Conservation (phyloP, 2,888 invertebrate genomes). For the Colletes collaris region DNA sequence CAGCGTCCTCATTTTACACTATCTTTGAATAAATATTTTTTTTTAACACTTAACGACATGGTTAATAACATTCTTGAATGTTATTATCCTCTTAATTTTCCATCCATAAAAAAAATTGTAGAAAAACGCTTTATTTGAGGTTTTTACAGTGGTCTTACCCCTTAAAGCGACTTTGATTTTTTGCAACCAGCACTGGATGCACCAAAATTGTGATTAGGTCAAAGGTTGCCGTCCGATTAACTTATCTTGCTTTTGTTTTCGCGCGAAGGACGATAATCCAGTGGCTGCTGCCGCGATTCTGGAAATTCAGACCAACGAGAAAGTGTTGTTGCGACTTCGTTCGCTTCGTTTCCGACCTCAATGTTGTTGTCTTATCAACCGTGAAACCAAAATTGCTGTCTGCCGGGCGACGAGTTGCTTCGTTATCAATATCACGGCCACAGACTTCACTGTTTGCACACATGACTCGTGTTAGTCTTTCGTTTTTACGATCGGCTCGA, state of each 20-base stretch:
- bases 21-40: no score
- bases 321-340: not conserved
- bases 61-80: no score
- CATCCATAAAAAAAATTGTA: no score
- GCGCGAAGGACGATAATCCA: not conserved
- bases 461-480: slow-evolving; percentile 8
- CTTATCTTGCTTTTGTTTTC: slow-evolving; percentile 36
- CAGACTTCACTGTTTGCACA: slow-evolving; percentile 7
- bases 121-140: no score
- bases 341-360: not conserved
- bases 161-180: not conserved
- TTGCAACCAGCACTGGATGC: slow-evolving; percentile 22
- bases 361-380: slow-evolving; percentile 54
- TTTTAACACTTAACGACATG: no score
- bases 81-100: no score
- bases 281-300: not conserved
- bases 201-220: slow-evolving; percentile 63
- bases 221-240: slow-evolving; percentile 55
- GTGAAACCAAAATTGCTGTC: slow-evolving; percentile 35
- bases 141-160: no score
- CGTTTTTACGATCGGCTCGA: not conserved
- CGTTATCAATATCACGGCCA: slow-evolving; percentile 51
- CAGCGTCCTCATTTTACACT: no score
- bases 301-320: not conserved
- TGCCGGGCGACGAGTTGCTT: slow-evolving; percentile 23